Evolutionary conservation across 1,140 invertebrate species (phyloP), one percentile per base, ranked within the genome.

Genomic region (Papilio helenus): DNA sequence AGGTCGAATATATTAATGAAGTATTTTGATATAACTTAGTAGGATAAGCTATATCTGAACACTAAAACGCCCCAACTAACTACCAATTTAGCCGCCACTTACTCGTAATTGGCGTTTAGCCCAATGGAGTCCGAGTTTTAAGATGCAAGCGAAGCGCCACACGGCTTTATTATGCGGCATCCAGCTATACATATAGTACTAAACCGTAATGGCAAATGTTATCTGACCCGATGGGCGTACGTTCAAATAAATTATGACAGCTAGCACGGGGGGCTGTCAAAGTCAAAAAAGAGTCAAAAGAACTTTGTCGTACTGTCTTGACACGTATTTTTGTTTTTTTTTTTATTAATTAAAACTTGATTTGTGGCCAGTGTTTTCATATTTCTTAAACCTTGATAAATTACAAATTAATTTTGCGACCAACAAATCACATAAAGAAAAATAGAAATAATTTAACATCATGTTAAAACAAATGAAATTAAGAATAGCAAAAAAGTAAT

Each of bases 81-180:
- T 74, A 74, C 72, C 72, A 42, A 74, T 74, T 74, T 44, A 26
- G 44, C 39, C 12, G 23, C 72, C 23, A 74, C 44, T 74, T 74
- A 49, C 72, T 44, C 72, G 20, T 74, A 74, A 74, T 74, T 74
- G 72, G 72, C 72, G 42, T 74, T 46, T 74, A 74, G 72, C 72
- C 44, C 72, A 74, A 74, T 49, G 44, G 39, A 74, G 42, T 49
- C 42, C 42, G 39, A 44, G 20, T 74, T 74, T 74, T 74, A 74
- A 74, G 72, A 49, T 74, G 72, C 72, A 74, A 74, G 42, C 44
- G 14, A 26, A 49, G 72, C 20, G n/a, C 20, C 44, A 74, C 44
- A 74, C 72, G 71, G 71, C 68, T 72, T 72, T 39, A 72, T 72
- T 72, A 72, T 72, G 39, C 71, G 39, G 2, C n/a, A 72, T 44